Evolutionary conservation across 1,140 invertebrate genomes (phyloP).

Genomic region (Drosophila repleta): DNA sequence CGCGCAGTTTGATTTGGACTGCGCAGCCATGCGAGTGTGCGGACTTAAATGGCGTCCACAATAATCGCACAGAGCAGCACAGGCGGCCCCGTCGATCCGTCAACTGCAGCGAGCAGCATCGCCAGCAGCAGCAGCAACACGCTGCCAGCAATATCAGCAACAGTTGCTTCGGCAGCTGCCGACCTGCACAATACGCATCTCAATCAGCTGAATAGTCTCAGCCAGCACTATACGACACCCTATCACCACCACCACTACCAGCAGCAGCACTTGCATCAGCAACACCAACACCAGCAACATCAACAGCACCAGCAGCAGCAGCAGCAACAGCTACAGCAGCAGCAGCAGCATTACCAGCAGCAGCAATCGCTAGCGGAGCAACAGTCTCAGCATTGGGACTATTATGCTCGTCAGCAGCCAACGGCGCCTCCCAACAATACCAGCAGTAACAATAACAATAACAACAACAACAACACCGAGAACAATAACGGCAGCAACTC

Average conservation of each 20-base stretch:
- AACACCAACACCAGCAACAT: slow-evolving; percentile 56
- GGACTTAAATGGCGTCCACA: slow-evolving; percentile 83
- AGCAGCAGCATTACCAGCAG: slow-evolving; percentile 38
- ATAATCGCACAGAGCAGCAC: slow-evolving; percentile 79
- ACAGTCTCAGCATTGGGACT: slow-evolving; percentile 77
- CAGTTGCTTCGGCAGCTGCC: slow-evolving; percentile 44
- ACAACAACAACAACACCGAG: slow-evolving; percentile 32
- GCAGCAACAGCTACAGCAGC: slow-evolving; percentile 46
- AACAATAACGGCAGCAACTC: slow-evolving; percentile 37
- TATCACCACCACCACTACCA: slow-evolving; percentile 66
- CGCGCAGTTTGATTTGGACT: slow-evolving; percentile 45
- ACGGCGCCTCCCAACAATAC: slow-evolving; percentile 41
- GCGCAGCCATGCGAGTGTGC: slow-evolving; percentile 75
- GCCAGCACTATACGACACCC: slow-evolving; percentile 72
- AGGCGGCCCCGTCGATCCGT: slow-evolving; percentile 66
- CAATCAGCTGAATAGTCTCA: slow-evolving; percentile 76
- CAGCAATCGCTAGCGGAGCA: slow-evolving; percentile 42
- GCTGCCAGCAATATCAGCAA: slow-evolving; percentile 38
- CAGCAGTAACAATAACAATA: slow-evolving; percentile 34
- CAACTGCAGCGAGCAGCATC: slow-evolving; percentile 40
- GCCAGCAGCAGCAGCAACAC: slow-evolving; percentile 46
- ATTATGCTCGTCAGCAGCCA: slow-evolving; percentile 79
- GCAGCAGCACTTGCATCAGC: not conserved
- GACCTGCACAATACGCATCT: slow-evolving; percentile 73
- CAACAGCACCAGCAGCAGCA: slow-evolving; percentile 62